Conservation (phyloP, 2,888 invertebrate species). For the Amorpha juglandis region DNA sequence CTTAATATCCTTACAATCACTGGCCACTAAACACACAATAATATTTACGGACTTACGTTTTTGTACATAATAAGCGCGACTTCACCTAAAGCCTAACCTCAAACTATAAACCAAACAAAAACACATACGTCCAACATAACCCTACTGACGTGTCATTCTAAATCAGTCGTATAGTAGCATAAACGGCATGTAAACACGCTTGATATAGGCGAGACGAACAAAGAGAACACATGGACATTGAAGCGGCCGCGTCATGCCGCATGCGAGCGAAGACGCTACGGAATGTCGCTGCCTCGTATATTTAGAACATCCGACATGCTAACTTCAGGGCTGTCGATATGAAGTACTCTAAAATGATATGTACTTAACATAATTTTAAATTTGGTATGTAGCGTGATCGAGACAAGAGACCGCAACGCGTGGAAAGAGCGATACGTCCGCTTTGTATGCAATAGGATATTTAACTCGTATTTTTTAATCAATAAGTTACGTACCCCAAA, state of each 20-base stretch:
- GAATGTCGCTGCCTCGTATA: constrained; percentile 59
- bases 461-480: too few relatives aligned
- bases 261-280: constrained; percentile 38
- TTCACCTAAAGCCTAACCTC: constrained; percentile 8
- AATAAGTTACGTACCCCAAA: too few relatives aligned
- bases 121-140: too few relatives aligned
- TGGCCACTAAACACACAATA: too few relatives aligned
- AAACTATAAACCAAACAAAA: constrained; percentile 2
- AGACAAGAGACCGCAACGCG: too few relatives aligned
- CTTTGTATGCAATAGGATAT: too few relatives aligned
- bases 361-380: background rate
- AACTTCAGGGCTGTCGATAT: constrained; percentile 28
- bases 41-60: too few relatives aligned
- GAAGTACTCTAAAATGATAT: background rate
- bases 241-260: constrained; percentile 40
- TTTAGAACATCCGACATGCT: constrained; percentile 55
- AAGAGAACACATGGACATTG: constrained; percentile 41
- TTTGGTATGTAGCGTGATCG: too few relatives aligned
- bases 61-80: background rate
- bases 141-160: constrained; percentile 11
- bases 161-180: constrained; percentile 11
- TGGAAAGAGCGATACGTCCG: too few relatives aligned
- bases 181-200: constrained; percentile 17
- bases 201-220: constrained; percentile 30
- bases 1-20: background rate